Conservation (phyloP, 2,113 vertebrate species). For the Paratilapia polleni region DNA sequence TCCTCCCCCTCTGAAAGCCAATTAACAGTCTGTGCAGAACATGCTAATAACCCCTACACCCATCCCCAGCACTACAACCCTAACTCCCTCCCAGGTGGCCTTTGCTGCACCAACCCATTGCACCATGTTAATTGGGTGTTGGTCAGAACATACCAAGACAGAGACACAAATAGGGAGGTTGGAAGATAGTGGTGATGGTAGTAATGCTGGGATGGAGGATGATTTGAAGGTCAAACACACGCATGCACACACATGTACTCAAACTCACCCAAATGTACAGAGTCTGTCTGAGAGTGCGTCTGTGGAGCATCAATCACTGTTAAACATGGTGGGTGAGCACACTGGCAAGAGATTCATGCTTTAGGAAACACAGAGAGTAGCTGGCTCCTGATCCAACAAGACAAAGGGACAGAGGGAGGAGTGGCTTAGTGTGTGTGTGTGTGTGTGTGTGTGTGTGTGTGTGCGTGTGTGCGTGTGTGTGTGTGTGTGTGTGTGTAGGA, state of each 20-base stretch:
- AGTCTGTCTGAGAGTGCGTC: conserved; percentile 22
- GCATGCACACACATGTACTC: conserved; percentile 8
- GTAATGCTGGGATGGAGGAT: conserved; percentile 34
- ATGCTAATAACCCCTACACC: conserved; percentile 12
- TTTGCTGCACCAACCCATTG: conserved; percentile 50
- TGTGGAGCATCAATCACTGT: conserved; percentile 72
- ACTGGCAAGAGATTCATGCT: conserved; percentile 64
- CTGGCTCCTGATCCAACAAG: conserved; percentile 47
- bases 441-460: neutral
- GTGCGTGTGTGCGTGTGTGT: neutral
- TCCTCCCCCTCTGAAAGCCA: conserved; percentile 34
- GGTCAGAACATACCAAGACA: conserved; percentile 14
- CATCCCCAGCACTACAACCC: neutral
- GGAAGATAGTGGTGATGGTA: conserved; percentile 11
- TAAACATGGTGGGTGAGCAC: conserved; percentile 68
- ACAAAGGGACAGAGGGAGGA: conserved; percentile 40
- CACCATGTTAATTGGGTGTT: conserved; percentile 51
- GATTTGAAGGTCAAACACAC: conserved; percentile 74
- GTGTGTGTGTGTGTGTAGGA: neutral
- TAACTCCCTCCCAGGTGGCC: conserved; percentile 37
- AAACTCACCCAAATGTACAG: neutral
- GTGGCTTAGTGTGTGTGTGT: neutral
- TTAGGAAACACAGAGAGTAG: conserved; percentile 53
- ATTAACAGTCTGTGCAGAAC: conserved; percentile 61
- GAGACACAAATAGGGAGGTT: conserved; percentile 14